phyloP scores from a whole-genome alignment of 2,888 invertebrate genomes.

The Morpho deidamia region DNA sequence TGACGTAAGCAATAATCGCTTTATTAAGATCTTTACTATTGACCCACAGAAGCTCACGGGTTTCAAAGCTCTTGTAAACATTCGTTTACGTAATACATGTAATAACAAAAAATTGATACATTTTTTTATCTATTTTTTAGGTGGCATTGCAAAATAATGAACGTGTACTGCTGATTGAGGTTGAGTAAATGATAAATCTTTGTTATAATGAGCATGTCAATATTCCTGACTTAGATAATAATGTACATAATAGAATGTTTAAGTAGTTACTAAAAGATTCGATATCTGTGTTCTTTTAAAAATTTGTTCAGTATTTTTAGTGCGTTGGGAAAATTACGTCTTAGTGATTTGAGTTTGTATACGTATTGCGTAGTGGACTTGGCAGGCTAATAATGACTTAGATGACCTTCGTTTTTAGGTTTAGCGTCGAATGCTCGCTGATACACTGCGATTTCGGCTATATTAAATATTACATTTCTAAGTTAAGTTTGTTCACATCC shows the following conservation, averaged over 20 bases:
- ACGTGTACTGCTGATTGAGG: constrained; percentile 1
- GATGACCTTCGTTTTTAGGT: constrained; percentile 27
- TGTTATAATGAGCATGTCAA: constrained; percentile 69
- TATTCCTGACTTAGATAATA: constrained; percentile 58
- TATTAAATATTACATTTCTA: constrained; percentile 24
- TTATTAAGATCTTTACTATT: too few species aligned
- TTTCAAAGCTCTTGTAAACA: too few species aligned
- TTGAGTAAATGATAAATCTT: constrained; percentile 30
- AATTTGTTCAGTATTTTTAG: constrained; percentile 67
- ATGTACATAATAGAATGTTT: constrained; percentile 63
- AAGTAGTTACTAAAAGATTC: constrained; percentile 55
- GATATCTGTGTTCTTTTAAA: constrained; percentile 52
- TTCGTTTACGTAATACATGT: too few species aligned
- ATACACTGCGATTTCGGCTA: constrained; percentile 12
- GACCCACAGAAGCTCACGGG: too few species aligned
- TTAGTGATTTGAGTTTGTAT: constrained; percentile 52
- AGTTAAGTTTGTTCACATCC: constrained; percentile 25
- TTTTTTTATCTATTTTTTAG: background rate
- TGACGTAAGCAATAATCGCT: too few species aligned
- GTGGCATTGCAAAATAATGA: background rate
- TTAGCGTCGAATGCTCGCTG: constrained; percentile 13
- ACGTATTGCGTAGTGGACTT: constrained; percentile 58
- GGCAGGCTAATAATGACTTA: constrained; percentile 34
- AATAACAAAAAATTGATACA: background rate
- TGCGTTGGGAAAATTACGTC: constrained; percentile 55